phyloP scores from a whole-genome alignment of 2,888 invertebrate species.

The Laspeyria flexula region DNA sequence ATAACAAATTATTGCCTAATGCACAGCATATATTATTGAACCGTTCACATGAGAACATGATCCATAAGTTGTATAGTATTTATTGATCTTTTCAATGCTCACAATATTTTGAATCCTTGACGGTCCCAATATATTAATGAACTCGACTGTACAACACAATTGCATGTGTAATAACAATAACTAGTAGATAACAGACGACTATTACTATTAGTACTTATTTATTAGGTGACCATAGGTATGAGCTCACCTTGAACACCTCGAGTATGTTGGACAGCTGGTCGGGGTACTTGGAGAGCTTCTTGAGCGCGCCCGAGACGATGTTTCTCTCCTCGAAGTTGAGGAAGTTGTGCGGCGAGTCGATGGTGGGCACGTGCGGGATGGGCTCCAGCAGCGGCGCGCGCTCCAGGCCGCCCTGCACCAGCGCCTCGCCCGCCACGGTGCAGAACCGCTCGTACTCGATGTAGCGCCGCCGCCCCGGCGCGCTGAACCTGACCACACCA shows the following conservation, averaged over 20 bases:
- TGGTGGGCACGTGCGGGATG: slow-evolving; percentile 89
- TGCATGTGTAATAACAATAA: too few species aligned
- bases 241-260: slow-evolving; percentile 87
- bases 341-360: slow-evolving; percentile 87
- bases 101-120: too few species aligned
- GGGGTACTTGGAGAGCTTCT: slow-evolving; percentile 88
- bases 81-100: too few species aligned
- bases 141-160: too few species aligned
- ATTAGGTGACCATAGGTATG: too few species aligned
- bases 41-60: too few species aligned
- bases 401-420: slow-evolving; percentile 88
- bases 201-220: too few species aligned
- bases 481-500: slow-evolving; percentile 85
- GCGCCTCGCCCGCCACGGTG: slow-evolving; percentile 89
- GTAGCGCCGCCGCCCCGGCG: slow-evolving; percentile 85
- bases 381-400: slow-evolving; percentile 89
- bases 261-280: slow-evolving; percentile 89
- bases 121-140: too few species aligned
- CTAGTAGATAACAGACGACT: too few species aligned
- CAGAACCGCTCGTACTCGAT: slow-evolving; percentile 90
- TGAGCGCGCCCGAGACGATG: slow-evolving; percentile 87
- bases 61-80: too few species aligned
- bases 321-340: slow-evolving; percentile 91
- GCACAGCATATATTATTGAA: too few species aligned
- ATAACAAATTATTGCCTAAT: too few species aligned